These are phyloP conservation scores for Diploptera punctata DNA, from an alignment of 2,888 invertebrate genomes.

Conservation along the genomic window DNA sequence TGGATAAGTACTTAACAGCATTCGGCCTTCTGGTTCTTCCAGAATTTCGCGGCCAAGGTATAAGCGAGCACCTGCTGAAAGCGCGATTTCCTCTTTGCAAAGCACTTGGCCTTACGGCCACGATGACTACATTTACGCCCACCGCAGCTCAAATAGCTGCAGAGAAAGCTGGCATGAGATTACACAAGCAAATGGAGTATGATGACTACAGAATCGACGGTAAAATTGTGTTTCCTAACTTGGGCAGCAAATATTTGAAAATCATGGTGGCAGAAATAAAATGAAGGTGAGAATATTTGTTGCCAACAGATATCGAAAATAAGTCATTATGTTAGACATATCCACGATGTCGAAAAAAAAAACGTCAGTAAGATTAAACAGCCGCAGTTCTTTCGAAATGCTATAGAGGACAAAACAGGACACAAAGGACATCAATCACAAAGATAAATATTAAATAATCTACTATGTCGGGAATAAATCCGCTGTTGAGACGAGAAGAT, in stretches of 20 bases:
- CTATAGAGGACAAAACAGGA: no score
- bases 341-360: no score
- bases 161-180: not conserved
- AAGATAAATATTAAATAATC: no score
- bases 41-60: not conserved
- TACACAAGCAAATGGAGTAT: not conserved
- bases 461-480: no score
- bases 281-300: no score
- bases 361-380: no score
- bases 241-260: not conserved
- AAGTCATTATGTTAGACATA: no score
- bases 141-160: not conserved
- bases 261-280: not conserved
- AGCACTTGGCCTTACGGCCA: not conserved
- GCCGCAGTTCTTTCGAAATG: no score
- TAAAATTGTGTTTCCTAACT: not conserved
- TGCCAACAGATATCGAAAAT: no score
- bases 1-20: not conserved
- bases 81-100: not conserved
- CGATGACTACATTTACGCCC: not conserved
- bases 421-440: no score
- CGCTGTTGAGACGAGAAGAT: no score
- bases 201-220: not conserved
- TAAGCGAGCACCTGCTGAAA: not conserved
- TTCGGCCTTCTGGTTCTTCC: not conserved